Evolutionary conservation across 2,888 invertebrate genomes (phyloP), one percentile per base, ranked within the genome.

Genomic region (Lissonota sp.): DNA sequence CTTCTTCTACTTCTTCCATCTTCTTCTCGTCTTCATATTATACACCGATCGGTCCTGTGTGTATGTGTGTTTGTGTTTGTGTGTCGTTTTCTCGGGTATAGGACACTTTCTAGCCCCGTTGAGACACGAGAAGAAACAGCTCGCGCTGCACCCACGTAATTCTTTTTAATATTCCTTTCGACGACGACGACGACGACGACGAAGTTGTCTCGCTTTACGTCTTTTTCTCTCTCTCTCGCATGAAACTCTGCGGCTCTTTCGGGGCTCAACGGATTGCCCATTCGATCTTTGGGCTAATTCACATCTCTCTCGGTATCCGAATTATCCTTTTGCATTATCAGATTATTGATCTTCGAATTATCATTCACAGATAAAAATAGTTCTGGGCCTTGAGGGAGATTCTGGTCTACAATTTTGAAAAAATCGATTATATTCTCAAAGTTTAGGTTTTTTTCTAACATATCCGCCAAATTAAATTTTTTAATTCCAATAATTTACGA

Each of bases 141-240:
- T 64, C 80, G 75, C 74, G 82, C 84, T 84, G 84, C 84, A 84
- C 84, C 84, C 84, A 84, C 83, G 84, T 83, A 83, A 83, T 83
- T 84, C 79, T 83, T 84, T 84, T 83, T 82, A 83, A 83, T 84
- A 84, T 84, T 84, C 80, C 79, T 70, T 75, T 80, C 84, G 75
- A 81, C 78, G 83, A 83, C 76, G 71, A 78, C 66, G 66, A 63
- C 64, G 63, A 62, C 63, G 60, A 64, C 64, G 67, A 53, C 51
- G 51, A 51, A 49, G 77, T 69, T 69, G 63, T 63, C 76, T 79
- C 74, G 74, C 77, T 49, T 39, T 63, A 40, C 60, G 49, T 42
- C 75, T 67, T 58, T 53, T 37, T 40, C 46, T 49, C 53, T 73
- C 49, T 62, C 51, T 55, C 49, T 67, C 69, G 62, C 57, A 26